These are phyloP conservation scores for Pluvianellus socialis DNA, from an alignment of 2,113 vertebrate species.

Conservation along the genomic window DNA sequence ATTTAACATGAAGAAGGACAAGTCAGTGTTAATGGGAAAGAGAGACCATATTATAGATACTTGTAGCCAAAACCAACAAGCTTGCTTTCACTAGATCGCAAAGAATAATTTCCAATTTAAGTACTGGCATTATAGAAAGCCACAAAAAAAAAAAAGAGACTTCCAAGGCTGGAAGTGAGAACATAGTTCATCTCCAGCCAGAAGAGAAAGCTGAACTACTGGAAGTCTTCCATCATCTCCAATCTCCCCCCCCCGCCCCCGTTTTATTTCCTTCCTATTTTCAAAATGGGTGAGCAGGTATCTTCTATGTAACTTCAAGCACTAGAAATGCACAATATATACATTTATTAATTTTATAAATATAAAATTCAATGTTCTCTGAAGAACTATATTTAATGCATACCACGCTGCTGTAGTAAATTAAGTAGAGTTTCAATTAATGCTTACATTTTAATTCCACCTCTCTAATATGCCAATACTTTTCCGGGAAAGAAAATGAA, in stretches of 20 bases:
- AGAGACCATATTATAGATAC: neutral
- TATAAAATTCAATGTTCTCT: neutral
- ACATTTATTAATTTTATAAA: neutral
- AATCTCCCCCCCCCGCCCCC: no score
- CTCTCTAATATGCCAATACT: neutral
- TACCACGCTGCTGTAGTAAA: neutral
- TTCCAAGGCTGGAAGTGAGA: neutral
- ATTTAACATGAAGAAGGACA: neutral
- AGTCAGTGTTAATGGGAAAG: neutral
- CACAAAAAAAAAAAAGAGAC: neutral
- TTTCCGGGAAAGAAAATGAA: neutral
- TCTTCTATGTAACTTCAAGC: neutral
- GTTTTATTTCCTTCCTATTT: neutral
- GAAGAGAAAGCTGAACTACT: neutral
- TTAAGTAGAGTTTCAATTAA: neutral
- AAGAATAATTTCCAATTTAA: slow-evolving; percentile 36
- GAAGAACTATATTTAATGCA: neutral
- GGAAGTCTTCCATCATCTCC: neutral
- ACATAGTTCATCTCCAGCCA: slow-evolving; percentile 13
- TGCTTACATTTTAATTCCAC: neutral
- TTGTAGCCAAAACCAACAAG: slow-evolving; percentile 32
- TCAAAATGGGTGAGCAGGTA: neutral
- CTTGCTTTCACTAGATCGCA: slow-evolving; percentile 34
- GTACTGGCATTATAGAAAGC: neutral
- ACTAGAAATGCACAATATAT: neutral